Percentiles rank a stretch among this genome's conserved stretches.
Conservation (phyloP, 2,888 invertebrate genomes). For the Camptogramma bilineatum region DNA sequence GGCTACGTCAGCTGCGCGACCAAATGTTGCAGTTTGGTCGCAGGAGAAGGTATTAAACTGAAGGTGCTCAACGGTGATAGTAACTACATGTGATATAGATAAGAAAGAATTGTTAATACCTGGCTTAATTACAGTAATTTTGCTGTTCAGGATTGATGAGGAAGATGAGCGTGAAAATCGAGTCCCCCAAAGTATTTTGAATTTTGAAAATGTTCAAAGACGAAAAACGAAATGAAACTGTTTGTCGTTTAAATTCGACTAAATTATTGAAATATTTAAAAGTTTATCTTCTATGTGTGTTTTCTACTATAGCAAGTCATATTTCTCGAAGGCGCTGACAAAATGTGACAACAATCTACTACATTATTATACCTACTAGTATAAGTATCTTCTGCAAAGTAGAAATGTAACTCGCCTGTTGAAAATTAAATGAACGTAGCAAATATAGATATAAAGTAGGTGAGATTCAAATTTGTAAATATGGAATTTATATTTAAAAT, state of each 20-base stretch:
- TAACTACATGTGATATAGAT: conserved; percentile 4
- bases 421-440: no score
- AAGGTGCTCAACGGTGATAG: conserved; percentile 23
- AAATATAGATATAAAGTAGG: no score
- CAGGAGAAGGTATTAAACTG: conserved; percentile 3
- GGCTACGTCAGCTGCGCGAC: conserved; percentile 9
- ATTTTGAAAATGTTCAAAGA: not conserved
- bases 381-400: no score
- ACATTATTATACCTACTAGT: no score
- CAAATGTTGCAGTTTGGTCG: not conserved
- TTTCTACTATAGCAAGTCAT: no score
- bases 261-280: not conserved
- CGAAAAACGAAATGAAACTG: no score
- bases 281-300: no score
- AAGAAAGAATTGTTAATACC: not conserved
- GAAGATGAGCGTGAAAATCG: not conserved
- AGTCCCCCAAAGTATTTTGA: not conserved
- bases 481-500: no score
- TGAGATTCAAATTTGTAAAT: no score
- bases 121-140: not conserved
- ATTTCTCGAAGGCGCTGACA: no score
- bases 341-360: no score
- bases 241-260: not conserved
- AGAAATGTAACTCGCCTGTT: no score
- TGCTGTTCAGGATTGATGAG: not conserved